Conservation (phyloP, 1,140 invertebrate species). For the Coelopa frigida region DNA sequence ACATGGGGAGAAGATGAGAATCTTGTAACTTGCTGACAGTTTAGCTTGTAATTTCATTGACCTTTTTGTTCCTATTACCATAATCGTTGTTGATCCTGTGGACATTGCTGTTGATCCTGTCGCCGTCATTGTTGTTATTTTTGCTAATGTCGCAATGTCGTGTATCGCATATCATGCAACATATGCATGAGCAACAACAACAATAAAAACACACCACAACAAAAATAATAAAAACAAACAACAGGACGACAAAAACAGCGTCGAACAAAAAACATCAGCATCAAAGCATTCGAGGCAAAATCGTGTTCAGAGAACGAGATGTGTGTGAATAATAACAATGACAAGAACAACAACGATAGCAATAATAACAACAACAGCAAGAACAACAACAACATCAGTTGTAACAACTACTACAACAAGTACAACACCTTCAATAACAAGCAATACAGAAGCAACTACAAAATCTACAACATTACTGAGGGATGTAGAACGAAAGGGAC, state of each 20-base stretch:
- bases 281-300: too few relatives aligned
- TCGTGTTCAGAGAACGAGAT: too few relatives aligned
- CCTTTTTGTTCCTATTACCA: neutral
- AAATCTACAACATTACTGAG: neutral
- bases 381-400: conserved; percentile 4
- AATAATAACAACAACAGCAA: conserved; percentile 3
- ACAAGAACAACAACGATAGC: neutral
- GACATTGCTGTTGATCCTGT: neutral
- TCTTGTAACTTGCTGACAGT: too few relatives aligned
- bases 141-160: conserved; percentile 1
- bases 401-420: neutral
- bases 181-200: conserved; percentile 15
- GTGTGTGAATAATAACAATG: neutral
- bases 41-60: neutral
- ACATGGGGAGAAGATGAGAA: too few relatives aligned
- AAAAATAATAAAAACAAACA: neutral
- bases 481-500: neutral
- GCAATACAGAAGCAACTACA: conserved; percentile 1
- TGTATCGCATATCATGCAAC: conserved; percentile 14
- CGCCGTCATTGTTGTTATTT: too few relatives aligned
- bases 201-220: conserved; percentile 8
- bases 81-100: neutral
- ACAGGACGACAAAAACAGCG: conserved; percentile 6
- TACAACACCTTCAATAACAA: neutral
- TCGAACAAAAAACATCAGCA: too few relatives aligned